Conservation (phyloP, 2,888 invertebrate species). For the Caenorhabditis macrosperma region DNA sequence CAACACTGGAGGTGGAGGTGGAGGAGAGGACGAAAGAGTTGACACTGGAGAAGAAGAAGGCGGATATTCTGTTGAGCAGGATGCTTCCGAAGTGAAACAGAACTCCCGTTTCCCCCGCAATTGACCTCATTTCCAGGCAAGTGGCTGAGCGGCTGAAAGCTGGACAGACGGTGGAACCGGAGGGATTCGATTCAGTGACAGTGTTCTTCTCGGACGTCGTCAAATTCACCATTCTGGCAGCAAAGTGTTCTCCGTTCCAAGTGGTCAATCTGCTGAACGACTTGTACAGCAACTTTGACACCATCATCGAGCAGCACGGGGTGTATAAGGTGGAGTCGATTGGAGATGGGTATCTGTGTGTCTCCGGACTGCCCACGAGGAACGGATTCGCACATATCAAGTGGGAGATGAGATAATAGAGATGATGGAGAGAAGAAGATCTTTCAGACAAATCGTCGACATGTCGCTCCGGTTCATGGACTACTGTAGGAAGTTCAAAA, state of each 20-base stretch:
- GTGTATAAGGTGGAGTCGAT: slow-evolving; percentile 79
- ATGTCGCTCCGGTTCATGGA: slow-evolving; percentile 72
- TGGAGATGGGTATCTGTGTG: slow-evolving; percentile 77
- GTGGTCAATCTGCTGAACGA: slow-evolving; percentile 75
- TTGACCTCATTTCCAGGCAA: slow-evolving; percentile 7
- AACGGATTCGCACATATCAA: slow-evolving; percentile 69
- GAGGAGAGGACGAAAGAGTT: slow-evolving; percentile 74
- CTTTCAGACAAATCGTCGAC: slow-evolving; percentile 68
- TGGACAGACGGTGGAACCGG: slow-evolving; percentile 76
- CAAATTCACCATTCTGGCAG: slow-evolving; percentile 74
- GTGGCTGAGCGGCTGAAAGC: slow-evolving; percentile 75
- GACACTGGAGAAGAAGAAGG: slow-evolving; percentile 74
- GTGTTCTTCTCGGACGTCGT: slow-evolving; percentile 79
- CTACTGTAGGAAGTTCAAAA: slow-evolving; percentile 64
- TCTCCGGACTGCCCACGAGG: slow-evolving; percentile 74
- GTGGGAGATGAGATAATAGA: not conserved
- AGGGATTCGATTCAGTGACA: slow-evolving; percentile 75
- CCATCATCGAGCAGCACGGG: slow-evolving; percentile 73
- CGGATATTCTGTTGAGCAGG: slow-evolving; percentile 72
- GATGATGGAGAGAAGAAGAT: not conserved
- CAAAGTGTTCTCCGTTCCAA: slow-evolving; percentile 76
- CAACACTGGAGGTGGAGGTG: slow-evolving; percentile 71
- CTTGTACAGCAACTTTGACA: slow-evolving; percentile 74
- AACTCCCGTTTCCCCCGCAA: not conserved
- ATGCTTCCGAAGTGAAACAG: slow-evolving; percentile 69